Evolutionary conservation across 2,888 invertebrate genomes (phyloP).

Genomic region (Sicus ferrugineus): DNA sequence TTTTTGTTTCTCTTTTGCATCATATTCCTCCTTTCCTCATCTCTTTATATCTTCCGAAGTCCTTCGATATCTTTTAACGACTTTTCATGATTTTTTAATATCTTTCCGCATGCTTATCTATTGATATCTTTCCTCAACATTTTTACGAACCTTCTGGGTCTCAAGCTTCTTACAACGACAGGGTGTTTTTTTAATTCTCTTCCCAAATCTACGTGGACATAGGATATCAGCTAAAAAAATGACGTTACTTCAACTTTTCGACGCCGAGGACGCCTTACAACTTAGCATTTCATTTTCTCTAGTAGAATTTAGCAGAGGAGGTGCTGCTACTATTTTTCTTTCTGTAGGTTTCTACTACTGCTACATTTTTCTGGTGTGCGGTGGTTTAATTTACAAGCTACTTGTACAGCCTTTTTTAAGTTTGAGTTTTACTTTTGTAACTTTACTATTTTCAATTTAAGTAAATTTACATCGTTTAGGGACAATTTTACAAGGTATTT

Average conservation of each 20-base stretch:
- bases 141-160: not conserved
- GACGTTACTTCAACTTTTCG: slow-evolving; percentile 51
- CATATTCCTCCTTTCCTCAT: no score
- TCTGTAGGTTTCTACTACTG: not conserved
- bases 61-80: not conserved
- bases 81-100: not conserved
- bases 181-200: slow-evolving; percentile 62
- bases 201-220: slow-evolving; percentile 64
- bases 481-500: not conserved
- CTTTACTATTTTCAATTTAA: not conserved
- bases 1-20: no score
- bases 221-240: slow-evolving; percentile 65
- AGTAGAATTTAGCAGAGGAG: not conserved
- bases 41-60: not conserved
- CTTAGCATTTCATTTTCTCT: slow-evolving; percentile 2
- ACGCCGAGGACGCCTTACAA: not conserved
- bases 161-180: slow-evolving; percentile 38
- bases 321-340: not conserved
- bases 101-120: not conserved
- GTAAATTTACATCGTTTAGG: not conserved
- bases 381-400: not conserved
- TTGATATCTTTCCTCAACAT: not conserved
- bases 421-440: no score
- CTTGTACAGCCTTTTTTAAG: not conserved
- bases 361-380: not conserved